Percentiles rank a stretch among this genome's conserved stretches.
Evolutionary conservation across 2,113 vertebrate species (phyloP).

Genomic region (Vulpes ferrilata): DNA sequence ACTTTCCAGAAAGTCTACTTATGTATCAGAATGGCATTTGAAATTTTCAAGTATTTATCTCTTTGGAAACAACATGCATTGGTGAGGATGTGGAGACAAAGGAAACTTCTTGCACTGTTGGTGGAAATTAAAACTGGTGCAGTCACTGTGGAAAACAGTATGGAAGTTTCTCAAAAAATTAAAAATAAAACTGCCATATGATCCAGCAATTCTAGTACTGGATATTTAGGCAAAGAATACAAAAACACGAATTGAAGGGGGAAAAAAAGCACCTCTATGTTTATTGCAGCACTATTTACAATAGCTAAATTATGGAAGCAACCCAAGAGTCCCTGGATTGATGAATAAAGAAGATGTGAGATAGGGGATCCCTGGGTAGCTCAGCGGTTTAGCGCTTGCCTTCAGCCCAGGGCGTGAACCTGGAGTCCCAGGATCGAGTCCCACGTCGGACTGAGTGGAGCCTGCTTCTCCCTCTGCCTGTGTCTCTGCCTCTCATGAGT

Average conservation of each 20-base stretch:
- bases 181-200: background rate
- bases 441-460: no score
- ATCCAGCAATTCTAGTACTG: background rate
- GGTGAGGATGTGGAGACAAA: background rate
- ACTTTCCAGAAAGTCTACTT: background rate
- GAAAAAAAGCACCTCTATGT: background rate
- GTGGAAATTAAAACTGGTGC: background rate
- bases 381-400: no score
- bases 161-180: background rate
- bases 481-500: no score
- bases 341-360: background rate
- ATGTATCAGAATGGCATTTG: background rate
- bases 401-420: no score
- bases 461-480: no score
- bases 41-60: background rate
- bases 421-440: no score
- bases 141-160: background rate
- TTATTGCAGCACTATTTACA: background rate
- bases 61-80: background rate
- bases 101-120: background rate
- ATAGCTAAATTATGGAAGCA: background rate
- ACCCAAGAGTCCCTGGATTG: background rate
- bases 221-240: background rate
- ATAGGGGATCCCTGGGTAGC: no score
- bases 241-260: background rate